These are phyloP conservation scores for Notocelia uddmanniana DNA, from an alignment of 2,888 invertebrate species.

Conservation along the genomic window DNA sequence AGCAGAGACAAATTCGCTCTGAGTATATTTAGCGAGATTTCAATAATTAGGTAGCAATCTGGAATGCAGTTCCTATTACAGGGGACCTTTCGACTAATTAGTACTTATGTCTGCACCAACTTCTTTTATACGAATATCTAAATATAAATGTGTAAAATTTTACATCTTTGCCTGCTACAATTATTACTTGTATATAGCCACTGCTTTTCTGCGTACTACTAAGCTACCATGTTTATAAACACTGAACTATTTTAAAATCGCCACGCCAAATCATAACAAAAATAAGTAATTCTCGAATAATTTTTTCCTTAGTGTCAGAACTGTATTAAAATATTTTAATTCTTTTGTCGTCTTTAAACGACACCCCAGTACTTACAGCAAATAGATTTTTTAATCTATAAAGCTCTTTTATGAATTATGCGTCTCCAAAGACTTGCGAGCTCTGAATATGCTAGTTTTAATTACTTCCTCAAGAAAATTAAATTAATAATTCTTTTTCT, in stretches of 20 bases:
- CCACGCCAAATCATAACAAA: no score
- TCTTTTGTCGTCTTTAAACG: neutral
- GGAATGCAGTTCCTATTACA: slow-evolving; percentile 31
- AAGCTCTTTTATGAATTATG: slow-evolving; percentile 13
- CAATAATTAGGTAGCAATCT: slow-evolving; percentile 49
- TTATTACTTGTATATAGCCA: no score
- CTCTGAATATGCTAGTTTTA: slow-evolving; percentile 31
- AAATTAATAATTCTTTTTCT: slow-evolving; percentile 13
- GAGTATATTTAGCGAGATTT: slow-evolving; percentile 59
- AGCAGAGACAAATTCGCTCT: slow-evolving; percentile 63
- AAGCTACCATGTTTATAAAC: no score
- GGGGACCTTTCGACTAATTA: slow-evolving; percentile 9
- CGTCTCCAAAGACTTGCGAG: neutral
- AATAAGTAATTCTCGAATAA: no score
- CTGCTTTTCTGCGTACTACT: no score
- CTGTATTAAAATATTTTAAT: neutral
- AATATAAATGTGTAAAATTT: no score
- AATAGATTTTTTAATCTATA: neutral
- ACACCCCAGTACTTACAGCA: neutral
- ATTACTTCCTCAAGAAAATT: slow-evolving; percentile 21
- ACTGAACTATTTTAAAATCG: no score
- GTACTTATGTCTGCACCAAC: no score
- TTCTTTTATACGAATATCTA: no score
- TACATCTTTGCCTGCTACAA: no score
- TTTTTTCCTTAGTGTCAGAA: no score